phyloP scores from a whole-genome alignment of 2,888 invertebrate species.

The Synanthedon andrenaeformis region DNA sequence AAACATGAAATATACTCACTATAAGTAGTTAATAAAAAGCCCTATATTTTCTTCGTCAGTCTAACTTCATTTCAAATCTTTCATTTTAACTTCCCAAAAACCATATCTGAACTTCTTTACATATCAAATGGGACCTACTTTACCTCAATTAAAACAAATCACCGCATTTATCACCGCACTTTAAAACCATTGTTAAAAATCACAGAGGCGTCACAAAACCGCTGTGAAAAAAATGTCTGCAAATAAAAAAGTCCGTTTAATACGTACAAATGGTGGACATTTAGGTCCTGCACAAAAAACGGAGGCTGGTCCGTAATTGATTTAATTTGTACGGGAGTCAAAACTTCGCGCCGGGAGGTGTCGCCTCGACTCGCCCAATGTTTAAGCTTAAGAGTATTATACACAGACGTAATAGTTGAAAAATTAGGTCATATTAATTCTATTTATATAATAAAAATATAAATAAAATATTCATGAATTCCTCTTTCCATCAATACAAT shows the following conservation, averaged over 20 bases:
- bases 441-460: too few species aligned
- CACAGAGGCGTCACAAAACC: not conserved
- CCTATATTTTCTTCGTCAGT: too few species aligned
- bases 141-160: not conserved
- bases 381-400: conserved; percentile 8
- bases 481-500: too few species aligned
- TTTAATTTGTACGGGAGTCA: conserved; percentile 64
- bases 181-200: not conserved
- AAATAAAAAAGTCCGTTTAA: conserved; percentile 43
- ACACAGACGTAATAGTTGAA: not conserved
- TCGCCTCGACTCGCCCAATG: conserved; percentile 13
- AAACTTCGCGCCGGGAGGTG: conserved; percentile 35
- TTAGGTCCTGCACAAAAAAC: conserved; percentile 36
- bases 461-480: too few species aligned
- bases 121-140: not conserved
- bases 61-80: too few species aligned
- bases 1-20: too few species aligned
- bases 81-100: too few species aligned
- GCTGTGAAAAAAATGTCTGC: conserved; percentile 2
- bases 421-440: too few species aligned
- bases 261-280: conserved; percentile 51
- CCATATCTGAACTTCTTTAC: not conserved
- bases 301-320: conserved; percentile 53
- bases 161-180: not conserved
- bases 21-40: too few species aligned